Evolutionary conservation across 2,797 vertebrate genomes (phyloP), one percentile per base, ranked within the genome.

Genomic region (Petrocephalus schoutedeni): DNA sequence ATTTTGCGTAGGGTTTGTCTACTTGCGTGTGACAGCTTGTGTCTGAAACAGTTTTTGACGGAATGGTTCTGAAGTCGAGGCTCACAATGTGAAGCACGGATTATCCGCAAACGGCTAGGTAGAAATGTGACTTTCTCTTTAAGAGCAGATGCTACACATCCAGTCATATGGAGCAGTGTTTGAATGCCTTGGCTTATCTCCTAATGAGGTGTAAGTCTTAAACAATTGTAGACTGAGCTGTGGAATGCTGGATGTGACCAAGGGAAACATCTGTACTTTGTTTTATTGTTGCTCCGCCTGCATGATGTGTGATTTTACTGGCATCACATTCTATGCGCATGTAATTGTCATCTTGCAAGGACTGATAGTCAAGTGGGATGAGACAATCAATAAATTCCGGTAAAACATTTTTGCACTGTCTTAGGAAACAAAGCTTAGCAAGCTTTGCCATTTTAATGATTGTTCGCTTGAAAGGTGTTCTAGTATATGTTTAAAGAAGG

Each of bases 171-270:
- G 12, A 77, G 41, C 71, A 0, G 7, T n/a, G 5, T 49, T 77
- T 49, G 16, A 77, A 49, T 77, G 36, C 45, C 14, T 77, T 77
- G 16, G 36, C 36, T 77, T n/a, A 4, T 77, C 16, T 41, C 71
- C 71, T 77, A 41, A 77, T 77, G 71, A 45, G 36, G 32, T 77
- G 2, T 49, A n/a, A 45, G 14, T 19, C 36, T 77, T 36, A 36
- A 16, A 36, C 4, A 1, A 45, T 77, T 77, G 19, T n/a, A 45
- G 41, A 41, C 28, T 56, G 4, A 2, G 28, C 16, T 59, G 74
- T 89, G 91, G 89, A 74, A 90, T 90, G 93, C 92, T 88, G n/a
- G 90, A 90, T 89, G 45, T 89, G 93, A 93, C 93, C 91, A 86
- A 5, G 87, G 12, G n/a, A 89, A 88, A 92, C 80, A 86, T 49